Conservation (phyloP, 2,113 vertebrate species). For the Bubo bubo region DNA sequence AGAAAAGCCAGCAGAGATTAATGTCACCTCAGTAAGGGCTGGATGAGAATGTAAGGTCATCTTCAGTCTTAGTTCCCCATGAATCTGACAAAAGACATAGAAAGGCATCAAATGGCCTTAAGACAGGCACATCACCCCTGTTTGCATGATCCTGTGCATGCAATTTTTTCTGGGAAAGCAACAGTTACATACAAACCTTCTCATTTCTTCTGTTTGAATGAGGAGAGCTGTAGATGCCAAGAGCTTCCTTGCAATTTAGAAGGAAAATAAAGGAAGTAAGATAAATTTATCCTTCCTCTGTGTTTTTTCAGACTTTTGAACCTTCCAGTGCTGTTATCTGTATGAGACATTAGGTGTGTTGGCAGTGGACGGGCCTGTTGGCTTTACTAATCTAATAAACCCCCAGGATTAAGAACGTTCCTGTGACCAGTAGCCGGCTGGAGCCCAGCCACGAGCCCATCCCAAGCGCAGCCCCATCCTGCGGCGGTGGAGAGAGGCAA, state of each 20-base stretch:
- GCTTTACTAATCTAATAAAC: not conserved
- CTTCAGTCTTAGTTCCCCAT: not conserved
- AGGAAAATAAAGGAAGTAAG: not conserved
- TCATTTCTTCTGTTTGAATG: not conserved
- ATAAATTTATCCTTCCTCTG: not conserved
- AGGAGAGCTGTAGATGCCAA: not conserved
- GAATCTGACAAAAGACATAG: not conserved
- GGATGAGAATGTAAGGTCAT: fast-evolving
- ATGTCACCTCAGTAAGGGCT: not conserved
- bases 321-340: not conserved
- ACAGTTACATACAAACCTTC: not conserved
- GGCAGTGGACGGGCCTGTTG: not conserved
- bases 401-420: not conserved
- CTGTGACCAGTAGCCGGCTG: not conserved
- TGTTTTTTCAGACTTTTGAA: not conserved
- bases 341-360: not conserved
- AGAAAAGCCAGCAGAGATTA: not conserved
- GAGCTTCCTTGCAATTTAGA: not conserved
- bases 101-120: not conserved
- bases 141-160: not conserved
- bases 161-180: not conserved
- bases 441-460: not conserved
- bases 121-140: fast-evolving
- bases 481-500: not conserved
- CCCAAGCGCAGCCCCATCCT: not conserved